Base-by-base conservation (phyloP, 2,888 invertebrate species). In the Choreutis nemorana region DNA sequence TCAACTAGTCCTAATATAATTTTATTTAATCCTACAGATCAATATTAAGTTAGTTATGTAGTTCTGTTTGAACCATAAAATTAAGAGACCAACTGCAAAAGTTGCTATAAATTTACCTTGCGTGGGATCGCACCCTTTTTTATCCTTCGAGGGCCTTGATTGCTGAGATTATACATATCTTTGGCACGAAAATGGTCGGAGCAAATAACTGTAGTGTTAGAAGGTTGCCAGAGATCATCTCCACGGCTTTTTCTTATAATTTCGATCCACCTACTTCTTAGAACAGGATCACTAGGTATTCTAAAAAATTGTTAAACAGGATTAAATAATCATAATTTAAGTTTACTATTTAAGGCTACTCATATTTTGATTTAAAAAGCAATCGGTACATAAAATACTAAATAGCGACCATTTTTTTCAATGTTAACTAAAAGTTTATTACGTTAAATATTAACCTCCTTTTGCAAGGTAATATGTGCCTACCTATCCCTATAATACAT, bases 121-220 rank as follows among this genome's bases (percentile, higher is more conserved):
- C 33, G 15, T 13, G 41, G 41, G 6, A 37, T 18, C 23, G 37
- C 34, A 30, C 30, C 33, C 25, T 39, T 39, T 39, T 27, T 34
- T 18, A 41, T 23, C 28, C 37, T 39, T 28, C 29, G 37, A 25
- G 35, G 39, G 8, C 18, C 18, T 33, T 33, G 30, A 32, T 35
- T 32, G 31, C 13, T 13, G 9, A 14, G 14, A 14, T 22, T 21
- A 28, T 28, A 28, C 13, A 21, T 4, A 10, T 29, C 22, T 23
- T 29, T 29, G 14, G 1, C 4, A 23, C 15, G 29, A 16, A 29
- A 29, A 29, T 29, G 23, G 18, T 33, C 36, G 20, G 39, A 39
- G 31, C 40, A 41, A 22, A 41, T 24, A 7, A 37, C 27, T 12
- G 37, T 31, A 6, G 26, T 34, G 35, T 36, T 39, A 15, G 35